These are phyloP conservation scores for Pithecia hirsuta DNA, from an alignment of 2,797 vertebrate species.

Conservation along the genomic window DNA sequence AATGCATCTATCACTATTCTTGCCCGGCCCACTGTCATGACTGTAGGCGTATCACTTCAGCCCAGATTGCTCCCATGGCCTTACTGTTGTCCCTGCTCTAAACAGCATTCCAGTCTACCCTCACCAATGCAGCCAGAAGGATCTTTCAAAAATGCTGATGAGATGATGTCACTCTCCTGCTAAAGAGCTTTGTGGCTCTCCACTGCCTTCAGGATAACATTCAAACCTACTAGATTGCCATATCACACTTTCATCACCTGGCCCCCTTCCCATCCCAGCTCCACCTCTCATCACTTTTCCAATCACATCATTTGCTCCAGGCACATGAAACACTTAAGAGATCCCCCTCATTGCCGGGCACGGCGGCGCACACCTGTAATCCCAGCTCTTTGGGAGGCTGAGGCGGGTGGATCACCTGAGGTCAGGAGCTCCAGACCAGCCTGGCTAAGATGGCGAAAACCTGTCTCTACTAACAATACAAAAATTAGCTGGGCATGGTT, in stretches of 20 bases:
- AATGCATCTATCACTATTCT: background rate
- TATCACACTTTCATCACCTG: background rate
- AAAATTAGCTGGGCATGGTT: no score
- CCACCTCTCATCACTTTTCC: background rate
- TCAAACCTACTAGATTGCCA: background rate
- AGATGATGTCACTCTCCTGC: background rate
- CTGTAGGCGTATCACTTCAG: background rate
- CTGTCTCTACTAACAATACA: no score
- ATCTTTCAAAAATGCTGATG: background rate
- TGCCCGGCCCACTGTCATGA: background rate
- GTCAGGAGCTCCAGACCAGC: no score
- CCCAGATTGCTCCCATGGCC: background rate
- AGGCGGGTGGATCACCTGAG: no score
- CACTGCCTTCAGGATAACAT: background rate
- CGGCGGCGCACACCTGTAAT: no score
- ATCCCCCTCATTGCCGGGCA: no score
- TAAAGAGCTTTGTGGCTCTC: background rate
- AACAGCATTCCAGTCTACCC: background rate
- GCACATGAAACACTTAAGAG: background rate
- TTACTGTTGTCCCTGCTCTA: background rate
- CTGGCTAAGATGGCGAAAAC: no score
- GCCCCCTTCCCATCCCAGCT: background rate
- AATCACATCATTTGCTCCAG: background rate
- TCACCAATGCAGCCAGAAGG: background rate
- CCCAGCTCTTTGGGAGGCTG: no score